Base-by-base conservation (phyloP, 2,888 invertebrate genomes). In the Beris morrisii region DNA sequence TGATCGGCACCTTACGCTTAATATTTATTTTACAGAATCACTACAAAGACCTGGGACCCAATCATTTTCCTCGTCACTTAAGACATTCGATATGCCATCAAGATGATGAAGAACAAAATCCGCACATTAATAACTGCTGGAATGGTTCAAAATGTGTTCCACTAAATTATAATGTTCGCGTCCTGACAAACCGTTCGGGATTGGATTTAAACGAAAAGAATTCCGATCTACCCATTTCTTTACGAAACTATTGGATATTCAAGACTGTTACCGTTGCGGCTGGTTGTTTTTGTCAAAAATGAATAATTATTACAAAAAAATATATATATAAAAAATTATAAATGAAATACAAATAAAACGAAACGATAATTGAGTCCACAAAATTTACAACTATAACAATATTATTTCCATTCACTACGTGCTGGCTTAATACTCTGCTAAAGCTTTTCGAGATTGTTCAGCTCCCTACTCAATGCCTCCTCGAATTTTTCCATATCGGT, bases 121-220 rank as follows among this genome's bases (percentile, higher is more conserved):
- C 71, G 52, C 73, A 71, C n/a, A 77, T 75, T 63, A 32, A 43
- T 7, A 67, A 63, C 22, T 80, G 79, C 69, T 75, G 74, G 68
- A 75, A 73, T 7, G 80, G 80, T 54, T 73, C 79, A 58, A 72
- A 75, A 30, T 80, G 80, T 64, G 75, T 75, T 54, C 78, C 79
- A 1, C 70, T 80, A 32, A 78, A 80, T 58, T 80, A 80, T 59
- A 79, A 78, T 70, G 76, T 80, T 0, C 78, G 77, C 66, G 80
- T 80, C 0, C 66, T 80, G 1, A 74, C 76, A 4, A 70, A 74
- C 31, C 74, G 73, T 1, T 64, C 71, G 0, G 68, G 73, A 3
- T 67, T 67, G 6, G 74, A 75, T 46, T 72, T 69, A 32, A 59
- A 70, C 13, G 73, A 74, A 66, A 74, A 74, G 22, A 75, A 76